phyloP scores from a whole-genome alignment of 2,888 invertebrate genomes.

The Synergus itoensis region DNA sequence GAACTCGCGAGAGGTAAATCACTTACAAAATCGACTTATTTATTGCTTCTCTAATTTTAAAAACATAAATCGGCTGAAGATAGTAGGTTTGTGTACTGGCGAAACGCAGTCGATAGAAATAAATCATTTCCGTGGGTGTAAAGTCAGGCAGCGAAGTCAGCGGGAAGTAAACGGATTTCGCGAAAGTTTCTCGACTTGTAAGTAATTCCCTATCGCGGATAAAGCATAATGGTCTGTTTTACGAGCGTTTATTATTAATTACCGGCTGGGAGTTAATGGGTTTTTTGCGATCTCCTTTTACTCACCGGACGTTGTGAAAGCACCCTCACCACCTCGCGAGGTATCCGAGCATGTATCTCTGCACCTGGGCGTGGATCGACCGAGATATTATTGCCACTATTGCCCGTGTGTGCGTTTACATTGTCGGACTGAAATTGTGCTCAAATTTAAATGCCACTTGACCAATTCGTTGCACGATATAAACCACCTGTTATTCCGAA shows the following conservation, averaged over 20 bases:
- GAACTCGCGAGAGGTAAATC: background rate
- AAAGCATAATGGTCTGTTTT: slow-evolving; percentile 21
- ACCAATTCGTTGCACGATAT: slow-evolving; percentile 67
- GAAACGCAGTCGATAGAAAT: slow-evolving; percentile 12
- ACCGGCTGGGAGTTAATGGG: slow-evolving; percentile 43
- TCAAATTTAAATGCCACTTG: slow-evolving; percentile 70
- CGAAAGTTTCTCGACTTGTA: slow-evolving; percentile 24
- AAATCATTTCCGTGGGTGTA: slow-evolving; percentile 33
- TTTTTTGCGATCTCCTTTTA: slow-evolving; percentile 13
- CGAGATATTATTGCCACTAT: slow-evolving; percentile 52
- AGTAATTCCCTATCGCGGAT: slow-evolving; percentile 16
- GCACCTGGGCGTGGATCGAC: slow-evolving; percentile 48
- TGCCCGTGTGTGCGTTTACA: slow-evolving; percentile 43
- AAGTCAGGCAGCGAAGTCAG: slow-evolving; percentile 16
- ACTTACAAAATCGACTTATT: slow-evolving; percentile 15
- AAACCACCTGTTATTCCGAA: slow-evolving; percentile 58
- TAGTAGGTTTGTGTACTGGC: slow-evolving; percentile 21
- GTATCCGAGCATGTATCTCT: slow-evolving; percentile 23
- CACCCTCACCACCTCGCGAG: slow-evolving; percentile 46
- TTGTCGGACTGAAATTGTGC: slow-evolving; percentile 48
- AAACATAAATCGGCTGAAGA: slow-evolving; percentile 27
- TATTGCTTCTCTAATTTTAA: slow-evolving; percentile 5
- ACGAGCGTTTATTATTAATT: slow-evolving; percentile 55
- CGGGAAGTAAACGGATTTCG: slow-evolving; percentile 31
- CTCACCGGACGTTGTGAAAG: slow-evolving; percentile 34